Evolutionary conservation across 2,888 invertebrate species (phyloP), one percentile per base, ranked within the genome.

Genomic region (Tuta absoluta): DNA sequence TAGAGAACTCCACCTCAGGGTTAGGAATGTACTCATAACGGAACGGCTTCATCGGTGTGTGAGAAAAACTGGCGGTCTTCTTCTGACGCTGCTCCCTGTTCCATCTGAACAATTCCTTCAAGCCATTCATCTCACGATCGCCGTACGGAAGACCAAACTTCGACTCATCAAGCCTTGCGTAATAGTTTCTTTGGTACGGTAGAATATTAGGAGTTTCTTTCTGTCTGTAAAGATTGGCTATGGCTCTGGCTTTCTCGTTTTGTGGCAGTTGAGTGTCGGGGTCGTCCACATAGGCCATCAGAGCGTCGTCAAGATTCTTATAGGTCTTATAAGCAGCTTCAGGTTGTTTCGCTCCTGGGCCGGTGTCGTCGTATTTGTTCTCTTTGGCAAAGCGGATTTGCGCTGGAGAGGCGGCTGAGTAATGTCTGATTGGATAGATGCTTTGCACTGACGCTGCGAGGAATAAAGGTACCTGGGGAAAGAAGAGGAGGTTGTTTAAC

Each of bases 331-430:
- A 89, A 0, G 91, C 91, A 64, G 72, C 76, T 62, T 84, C 84
- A 0, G 76, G 82, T 1, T 71, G 66, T 23, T 83, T 85, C 0
- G 89, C 85, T 4, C 89, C 91, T 0, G 92, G 92, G 7, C 92
- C 92, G 0, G 92, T 92, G 71, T 88, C 80, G 67, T 92, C 92
- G 66, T 87, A 92, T 68, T 86, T 85, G 78, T 87, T 91, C 56
- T 92, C 89, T 23, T 84, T 65, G 12, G 92, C 92, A 67, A 87
- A 89, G 49, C 79, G 78, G 56, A 90, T 84, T 71, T 92, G 92
- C 0, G 86, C 76, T 14, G 80, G 76, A 0, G 91, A 84, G 0
- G 92, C 92, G 1, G 84, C 86, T 1, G 87, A 83, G 37, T 62
- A 57, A 4, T 19, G 49, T 1, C 11, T 11, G 49, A 24, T 4